Evolutionary conservation across 1,140 invertebrate genomes (phyloP), one percentile per base, ranked within the genome.

Genomic region (Maniola jurtina): DNA sequence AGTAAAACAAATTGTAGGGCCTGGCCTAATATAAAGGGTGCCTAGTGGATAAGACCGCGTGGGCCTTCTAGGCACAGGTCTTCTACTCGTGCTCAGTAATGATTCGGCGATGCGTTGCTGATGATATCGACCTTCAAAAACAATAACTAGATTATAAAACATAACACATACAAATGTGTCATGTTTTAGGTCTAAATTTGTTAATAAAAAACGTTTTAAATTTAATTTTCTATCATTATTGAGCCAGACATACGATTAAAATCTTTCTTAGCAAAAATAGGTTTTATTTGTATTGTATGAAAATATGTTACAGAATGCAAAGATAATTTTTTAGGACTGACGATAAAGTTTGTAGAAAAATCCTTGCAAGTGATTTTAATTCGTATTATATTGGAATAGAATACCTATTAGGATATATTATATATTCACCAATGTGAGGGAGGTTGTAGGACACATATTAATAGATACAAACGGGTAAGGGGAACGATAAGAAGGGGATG

Each of bases 401-500:
- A 52, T 25, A 52, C 16, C 25, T 6, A 16, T 16, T 52, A 25
- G 14, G 15, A 13, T 52, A 13, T 52, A 13, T 9, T n/a, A n/a
- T n/a, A n/a, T n/a, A n/a, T n/a, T n/a, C n/a, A n/a, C n/a, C n/a
- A n/a, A n/a, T n/a, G n/a, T 7, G 48, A 0, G 48, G 14, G 15
- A 52, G 16, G 16, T 7, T 52, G 14, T 11, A 16, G 16, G 14
- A 25, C 25, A 52, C 15, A 52, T 52, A 52, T 52, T 52, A 52
- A 52, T 52, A 52, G 15, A 52, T 52, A 25, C 48, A 52, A 25
- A 25, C 48, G 34, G 34, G 48, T 25, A 25, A 35, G 38, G 60
- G 60, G 60, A 33, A 35, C 45, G 25, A n/a, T 57, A 36, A 56
- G 47, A 40, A 50, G 63, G 63, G 63, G 55, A 64, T 64, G 45